Base-by-base conservation (phyloP, 2,113 vertebrate genomes). In the Deroptyus accipitrinus region DNA sequence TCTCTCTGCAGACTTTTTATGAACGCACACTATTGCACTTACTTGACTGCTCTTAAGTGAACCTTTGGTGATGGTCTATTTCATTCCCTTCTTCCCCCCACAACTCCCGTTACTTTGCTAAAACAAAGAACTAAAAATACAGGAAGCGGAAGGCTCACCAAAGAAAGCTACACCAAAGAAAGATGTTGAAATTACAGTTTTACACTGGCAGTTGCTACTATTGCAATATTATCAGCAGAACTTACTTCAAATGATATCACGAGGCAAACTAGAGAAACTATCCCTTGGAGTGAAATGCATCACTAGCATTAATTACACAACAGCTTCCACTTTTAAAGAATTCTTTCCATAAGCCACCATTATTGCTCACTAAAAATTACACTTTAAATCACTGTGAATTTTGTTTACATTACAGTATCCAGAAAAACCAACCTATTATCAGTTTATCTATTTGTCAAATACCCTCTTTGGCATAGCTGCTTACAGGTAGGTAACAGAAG, bases 81-180 rank as follows among this genome's bases (percentile, higher is more conserved):
- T 68, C 33, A 41, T 16, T 77, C 67, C 81, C 33, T 31, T 82
- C 48, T 33, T 68, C 17, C 17, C 52, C 28, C 15, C 22, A 33
- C 19, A n/a, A 31, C 54, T 66, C 35, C 13, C 77, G 11, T 19
- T 63, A 69, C 27, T 86, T 62, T 62, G 74, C 86, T 83, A 87
- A 96, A 95, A 97, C 35, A 96, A 96, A 94, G 77, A 93, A 97
- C 88, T 90, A 90, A 96, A 96, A 95, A 92, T 70, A 91, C 84
- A 95, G 70, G 88, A 96, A 90, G 81, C 46, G 75, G 51, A 95
- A 91, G 75, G 48, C 93, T 94, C 66, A 88, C 9, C 33, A 35
- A 35, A 59, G 9, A 59, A 89, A 85, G 69, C 86, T 67, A 61
- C 59, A 96, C 44, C 90, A 89, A 72, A 84, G 79, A 83, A 95